A percentile compares a stretch with the other conserved stretches of the same genome.
Evolutionary conservation across 2,888 invertebrate species (phyloP).

Genomic region (Rotaria magnacalcarata): DNA sequence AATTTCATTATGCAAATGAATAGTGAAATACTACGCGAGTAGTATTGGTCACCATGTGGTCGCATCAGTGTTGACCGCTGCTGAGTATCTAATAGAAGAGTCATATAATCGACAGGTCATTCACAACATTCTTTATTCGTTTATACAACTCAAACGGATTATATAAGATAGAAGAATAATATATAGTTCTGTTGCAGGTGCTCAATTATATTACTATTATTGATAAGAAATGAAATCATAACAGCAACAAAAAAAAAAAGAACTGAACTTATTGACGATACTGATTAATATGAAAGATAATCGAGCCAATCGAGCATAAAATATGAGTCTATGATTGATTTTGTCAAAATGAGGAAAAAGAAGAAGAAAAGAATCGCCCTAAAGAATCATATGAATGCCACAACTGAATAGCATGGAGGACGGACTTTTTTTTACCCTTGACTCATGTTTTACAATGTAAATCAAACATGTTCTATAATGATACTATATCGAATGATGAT

Average conservation of each 20-base stretch:
- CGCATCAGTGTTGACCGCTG: neutral
- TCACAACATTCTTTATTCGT: neutral
- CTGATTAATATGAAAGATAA: neutral
- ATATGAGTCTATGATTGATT: neutral
- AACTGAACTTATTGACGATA: neutral
- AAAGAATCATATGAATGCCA: neutral
- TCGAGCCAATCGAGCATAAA: neutral
- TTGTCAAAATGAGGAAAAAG: neutral
- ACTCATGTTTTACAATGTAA: neutral
- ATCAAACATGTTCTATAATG: no score
- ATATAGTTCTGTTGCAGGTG: neutral
- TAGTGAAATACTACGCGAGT: neutral
- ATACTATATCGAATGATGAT: neutral
- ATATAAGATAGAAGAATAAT: neutral
- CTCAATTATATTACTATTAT: neutral
- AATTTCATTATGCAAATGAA: neutral
- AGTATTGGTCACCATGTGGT: neutral
- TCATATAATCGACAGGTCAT: neutral
- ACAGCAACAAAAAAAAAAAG: neutral
- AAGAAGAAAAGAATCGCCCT: neutral
- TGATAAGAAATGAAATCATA: neutral
- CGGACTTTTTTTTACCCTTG: neutral
- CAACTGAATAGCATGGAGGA: neutral
- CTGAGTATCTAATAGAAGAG: neutral
- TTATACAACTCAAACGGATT: neutral